These are phyloP conservation scores for Rhinolophus ferrumequinum DNA, from an alignment of 2,113 vertebrate species.

Conservation along the genomic window DNA sequence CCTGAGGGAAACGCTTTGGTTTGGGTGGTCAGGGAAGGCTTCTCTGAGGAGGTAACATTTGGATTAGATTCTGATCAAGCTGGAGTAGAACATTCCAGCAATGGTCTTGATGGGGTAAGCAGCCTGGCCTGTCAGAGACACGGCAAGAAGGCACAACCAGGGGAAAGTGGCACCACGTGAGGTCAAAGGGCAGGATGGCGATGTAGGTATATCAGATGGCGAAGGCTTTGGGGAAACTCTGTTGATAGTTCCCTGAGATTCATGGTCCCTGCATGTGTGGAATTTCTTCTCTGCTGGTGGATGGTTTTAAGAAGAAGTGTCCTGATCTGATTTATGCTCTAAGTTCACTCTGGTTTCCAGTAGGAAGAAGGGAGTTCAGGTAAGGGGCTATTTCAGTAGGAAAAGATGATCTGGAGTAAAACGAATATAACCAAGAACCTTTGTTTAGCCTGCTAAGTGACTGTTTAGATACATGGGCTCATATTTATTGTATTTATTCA, in stretches of 20 bases:
- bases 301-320: too few relatives aligned
- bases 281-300: too few relatives aligned
- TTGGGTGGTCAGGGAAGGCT: too few relatives aligned
- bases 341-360: not conserved
- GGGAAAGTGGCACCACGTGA: too few relatives aligned
- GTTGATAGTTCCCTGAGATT: too few relatives aligned
- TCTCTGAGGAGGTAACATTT: not conserved
- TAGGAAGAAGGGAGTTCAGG: not conserved
- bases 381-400: not conserved
- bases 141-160: too few relatives aligned
- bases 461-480: rapidly evolving
- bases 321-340: too few relatives aligned
- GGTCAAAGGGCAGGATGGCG: too few relatives aligned
- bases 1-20: not conserved
- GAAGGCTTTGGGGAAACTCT: too few relatives aligned
- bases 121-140: not conserved
- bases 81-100: not conserved
- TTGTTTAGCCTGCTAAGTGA: rapidly evolving
- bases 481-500: not conserved
- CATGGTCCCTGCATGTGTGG: not conserved
- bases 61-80: not conserved
- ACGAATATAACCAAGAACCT: too few relatives aligned
- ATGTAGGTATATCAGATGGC: rapidly evolving
- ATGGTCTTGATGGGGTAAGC: not conserved
- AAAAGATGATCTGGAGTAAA: not conserved